phyloP scores from a whole-genome alignment of 30 jellyfish, hydroid and myxozoan species.

The Turritopsis dohrnii region DNA sequence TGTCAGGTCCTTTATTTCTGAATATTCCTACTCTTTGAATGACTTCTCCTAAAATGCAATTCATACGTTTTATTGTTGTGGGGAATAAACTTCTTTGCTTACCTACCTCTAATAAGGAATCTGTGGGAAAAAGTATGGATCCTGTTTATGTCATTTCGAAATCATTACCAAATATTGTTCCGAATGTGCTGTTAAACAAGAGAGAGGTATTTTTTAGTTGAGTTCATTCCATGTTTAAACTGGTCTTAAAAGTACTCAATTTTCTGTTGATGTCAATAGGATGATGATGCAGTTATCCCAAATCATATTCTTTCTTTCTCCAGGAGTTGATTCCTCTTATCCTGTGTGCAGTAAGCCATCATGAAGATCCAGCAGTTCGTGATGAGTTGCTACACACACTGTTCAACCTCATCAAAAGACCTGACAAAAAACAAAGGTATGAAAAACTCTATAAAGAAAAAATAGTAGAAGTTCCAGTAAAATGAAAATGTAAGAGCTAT shows the following conservation, averaged over 20 bases:
- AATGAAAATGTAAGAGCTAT: no score
- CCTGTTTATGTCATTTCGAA: conserved; percentile 72
- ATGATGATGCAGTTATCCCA: neutral
- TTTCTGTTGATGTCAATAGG: neutral
- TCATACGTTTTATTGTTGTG: no score
- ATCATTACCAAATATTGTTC: conserved; percentile 82
- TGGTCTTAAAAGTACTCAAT: no score
- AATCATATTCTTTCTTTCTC: neutral
- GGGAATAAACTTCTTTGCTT: no score
- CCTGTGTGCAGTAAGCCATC: conserved; percentile 82
- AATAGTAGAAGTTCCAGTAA: no score
- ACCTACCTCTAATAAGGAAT: neutral
- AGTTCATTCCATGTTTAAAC: no score
- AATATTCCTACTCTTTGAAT: no score
- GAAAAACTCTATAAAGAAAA: neutral
- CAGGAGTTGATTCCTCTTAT: conserved; percentile 90
- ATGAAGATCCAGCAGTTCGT: conserved; percentile 62
- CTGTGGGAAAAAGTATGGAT: conserved; percentile 4
- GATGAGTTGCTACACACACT: conserved; percentile 81
- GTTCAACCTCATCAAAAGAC: conserved; percentile 82
- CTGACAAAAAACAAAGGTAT: conserved; percentile 90
- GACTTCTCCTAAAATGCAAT: no score
- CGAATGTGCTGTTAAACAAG: conserved; percentile 89
- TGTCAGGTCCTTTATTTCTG: no score
- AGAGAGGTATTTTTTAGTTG: conserved; percentile 61